Base-by-base conservation (phyloP, 53 echinoderm and acorn worm genomes). In the Temnopleurus reevesii region DNA sequence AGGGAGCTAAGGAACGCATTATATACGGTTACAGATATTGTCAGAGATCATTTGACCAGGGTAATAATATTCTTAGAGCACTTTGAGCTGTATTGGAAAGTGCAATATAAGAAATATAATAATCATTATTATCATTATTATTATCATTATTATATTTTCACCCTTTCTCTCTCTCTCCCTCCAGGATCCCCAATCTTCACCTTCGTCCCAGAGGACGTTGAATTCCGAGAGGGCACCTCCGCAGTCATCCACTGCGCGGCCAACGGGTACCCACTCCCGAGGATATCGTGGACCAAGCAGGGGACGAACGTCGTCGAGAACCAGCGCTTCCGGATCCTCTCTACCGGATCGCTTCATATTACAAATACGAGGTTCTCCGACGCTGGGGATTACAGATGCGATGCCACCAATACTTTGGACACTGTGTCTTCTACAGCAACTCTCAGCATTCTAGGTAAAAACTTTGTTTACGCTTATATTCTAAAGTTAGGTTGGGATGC, bases 331-430 rank as follows among this genome's bases (percentile, higher is more conserved):
- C 83, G 91, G 80, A 89, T 92, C 45, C 90, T 95, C 0, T 90
- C 93, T 18, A 63, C 94, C 12, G 97, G 97, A 0, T 95, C 97
- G 12, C 90, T 97, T 3, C 95, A 97, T 30, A 95, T 97, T 61
- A 66, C 90, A 5, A 55, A 81, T 44, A 91, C 93, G 2, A 95
- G n/a, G 87, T 97, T 12, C 95, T 95, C 53, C 90, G 95, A 97
- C 71, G 89, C 88, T 8, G 95, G 97, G 7, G 55, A 79, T 15
- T 97, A 94, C 77, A 51, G 77, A 12, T 92, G 95, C 45, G 92
- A 89, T 28, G 95, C 95, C 0, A 89, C 91, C 46, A 97, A 97
- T 59, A 90, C 81, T 33, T 76, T 91, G 49, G 95, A 91, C 4
- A 79, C 93, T 10, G 81, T 90, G 34, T 90, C 94, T 21, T 85